Percentiles rank a stretch among this genome's conserved stretches.
Conservation (phyloP, 2,797 vertebrate species). For the Darevskia mixta region DNA sequence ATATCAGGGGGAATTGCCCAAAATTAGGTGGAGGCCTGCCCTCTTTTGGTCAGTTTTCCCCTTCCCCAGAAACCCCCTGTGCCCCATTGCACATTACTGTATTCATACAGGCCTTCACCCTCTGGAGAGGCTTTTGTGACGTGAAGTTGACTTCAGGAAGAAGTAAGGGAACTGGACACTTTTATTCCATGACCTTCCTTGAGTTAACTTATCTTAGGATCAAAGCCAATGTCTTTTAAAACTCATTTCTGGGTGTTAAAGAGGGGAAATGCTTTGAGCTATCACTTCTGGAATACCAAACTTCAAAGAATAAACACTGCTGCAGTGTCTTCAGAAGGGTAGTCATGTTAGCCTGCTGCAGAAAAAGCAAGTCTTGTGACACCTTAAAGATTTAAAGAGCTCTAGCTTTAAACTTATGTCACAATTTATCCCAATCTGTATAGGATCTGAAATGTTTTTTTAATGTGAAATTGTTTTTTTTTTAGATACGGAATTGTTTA, state of each 20-base stretch:
- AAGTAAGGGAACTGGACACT: neutral
- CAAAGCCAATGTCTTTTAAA: neutral
- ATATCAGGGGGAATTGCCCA: neutral
- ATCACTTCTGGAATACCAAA: neutral
- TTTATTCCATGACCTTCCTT: neutral
- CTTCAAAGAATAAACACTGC: neutral
- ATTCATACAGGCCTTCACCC: neutral
- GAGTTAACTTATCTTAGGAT: neutral
- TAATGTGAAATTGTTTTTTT: no score
- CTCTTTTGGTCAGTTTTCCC: neutral
- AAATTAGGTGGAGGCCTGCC: neutral
- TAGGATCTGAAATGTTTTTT: neutral
- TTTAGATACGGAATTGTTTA: no score
- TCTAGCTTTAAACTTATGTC: neutral
- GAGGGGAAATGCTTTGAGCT: neutral
- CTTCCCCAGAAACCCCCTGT: neutral
- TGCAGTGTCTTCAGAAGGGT: neutral
- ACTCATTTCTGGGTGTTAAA: neutral
- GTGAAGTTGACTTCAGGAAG: no score
- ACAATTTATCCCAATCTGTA: neutral
- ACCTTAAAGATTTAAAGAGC: neutral
- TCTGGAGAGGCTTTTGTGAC: neutral
- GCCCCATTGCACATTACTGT: neutral
- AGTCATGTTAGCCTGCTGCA: neutral
- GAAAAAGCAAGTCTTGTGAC: neutral